These are phyloP conservation scores for Onthophagus taurus DNA, from an alignment of 1,140 invertebrate species.

Conservation along the genomic window DNA sequence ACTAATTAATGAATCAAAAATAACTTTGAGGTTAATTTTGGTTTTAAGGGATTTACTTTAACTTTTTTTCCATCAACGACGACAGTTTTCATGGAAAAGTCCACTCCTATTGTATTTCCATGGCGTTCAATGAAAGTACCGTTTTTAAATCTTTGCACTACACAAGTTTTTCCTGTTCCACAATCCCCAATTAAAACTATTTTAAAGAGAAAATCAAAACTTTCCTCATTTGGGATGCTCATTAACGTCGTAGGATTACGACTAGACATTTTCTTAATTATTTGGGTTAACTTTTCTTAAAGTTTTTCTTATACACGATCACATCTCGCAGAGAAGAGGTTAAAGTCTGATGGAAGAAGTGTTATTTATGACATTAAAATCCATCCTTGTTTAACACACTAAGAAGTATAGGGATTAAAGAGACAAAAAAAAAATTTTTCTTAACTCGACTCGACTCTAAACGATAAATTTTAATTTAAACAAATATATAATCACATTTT, in stretches of 20 bases:
- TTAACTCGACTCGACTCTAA: no score
- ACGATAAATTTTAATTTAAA: no score
- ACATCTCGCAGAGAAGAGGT: not conserved
- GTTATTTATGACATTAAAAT: no score
- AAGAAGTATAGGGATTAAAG: no score
- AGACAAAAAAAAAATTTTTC: no score
- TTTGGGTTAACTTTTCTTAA: no score
- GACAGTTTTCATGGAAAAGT: conserved; percentile 95
- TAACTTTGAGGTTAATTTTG: not conserved
- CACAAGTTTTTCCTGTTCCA: conserved; percentile 76
- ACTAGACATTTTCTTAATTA: conserved; percentile 14
- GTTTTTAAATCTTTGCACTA: conserved; percentile 86
- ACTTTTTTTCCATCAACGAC: conserved; percentile 85
- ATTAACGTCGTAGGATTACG: conserved; percentile 32
- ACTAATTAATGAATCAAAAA: conserved; percentile 33
- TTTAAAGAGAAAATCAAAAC: conserved; percentile 75
- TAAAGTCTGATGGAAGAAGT: not conserved
- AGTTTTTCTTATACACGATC: no score
- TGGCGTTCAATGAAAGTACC: conserved; percentile 89
- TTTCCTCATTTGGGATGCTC: conserved; percentile 50
- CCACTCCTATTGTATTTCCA: conserved; percentile 90
- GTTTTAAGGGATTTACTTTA: conserved; percentile 54
- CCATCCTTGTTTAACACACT: no score
- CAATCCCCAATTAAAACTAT: conserved; percentile 76
- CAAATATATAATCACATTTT: no score